Percentiles rank a stretch among this genome's conserved stretches.
phyloP scores from a whole-genome alignment of 1,140 invertebrate genomes.

The Antheraea pernyi region DNA sequence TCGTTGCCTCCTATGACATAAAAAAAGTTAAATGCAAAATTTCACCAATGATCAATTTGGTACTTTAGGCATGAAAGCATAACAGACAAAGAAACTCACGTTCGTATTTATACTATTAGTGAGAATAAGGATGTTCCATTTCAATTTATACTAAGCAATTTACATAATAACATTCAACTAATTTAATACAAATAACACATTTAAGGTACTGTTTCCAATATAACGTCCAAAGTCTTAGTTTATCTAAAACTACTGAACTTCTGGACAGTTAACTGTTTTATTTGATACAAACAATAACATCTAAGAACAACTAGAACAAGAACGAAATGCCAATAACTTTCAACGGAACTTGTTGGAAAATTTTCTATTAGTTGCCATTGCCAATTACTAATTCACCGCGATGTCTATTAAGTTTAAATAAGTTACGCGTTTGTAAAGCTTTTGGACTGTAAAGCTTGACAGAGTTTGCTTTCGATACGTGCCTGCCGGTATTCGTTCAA shows the following conservation, averaged over 20 bases:
- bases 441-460: background rate
- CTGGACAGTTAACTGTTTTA: background rate
- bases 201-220: too few relatives aligned
- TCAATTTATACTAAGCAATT: too few relatives aligned
- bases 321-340: slow-evolving; percentile 7
- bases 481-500: too few relatives aligned
- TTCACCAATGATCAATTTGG: too few relatives aligned
- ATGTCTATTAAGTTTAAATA: slow-evolving; percentile 2
- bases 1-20: too few relatives aligned
- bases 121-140: too few relatives aligned
- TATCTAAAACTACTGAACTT: background rate
- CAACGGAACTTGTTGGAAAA: slow-evolving; percentile 4
- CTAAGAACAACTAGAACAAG: background rate
- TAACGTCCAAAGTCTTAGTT: background rate
- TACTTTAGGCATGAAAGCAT: too few relatives aligned
- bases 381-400: slow-evolving; percentile 9
- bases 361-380: slow-evolving; percentile 12
- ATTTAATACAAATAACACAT: too few relatives aligned
- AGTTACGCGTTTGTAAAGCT: background rate
- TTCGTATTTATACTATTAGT: too few relatives aligned
- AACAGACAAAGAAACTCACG: too few relatives aligned
- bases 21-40: too few relatives aligned
- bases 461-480: background rate
- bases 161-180: too few relatives aligned
- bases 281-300: background rate